Base-by-base conservation (phyloP, 2,797 vertebrate species). In the Phalanger gymnotis region DNA sequence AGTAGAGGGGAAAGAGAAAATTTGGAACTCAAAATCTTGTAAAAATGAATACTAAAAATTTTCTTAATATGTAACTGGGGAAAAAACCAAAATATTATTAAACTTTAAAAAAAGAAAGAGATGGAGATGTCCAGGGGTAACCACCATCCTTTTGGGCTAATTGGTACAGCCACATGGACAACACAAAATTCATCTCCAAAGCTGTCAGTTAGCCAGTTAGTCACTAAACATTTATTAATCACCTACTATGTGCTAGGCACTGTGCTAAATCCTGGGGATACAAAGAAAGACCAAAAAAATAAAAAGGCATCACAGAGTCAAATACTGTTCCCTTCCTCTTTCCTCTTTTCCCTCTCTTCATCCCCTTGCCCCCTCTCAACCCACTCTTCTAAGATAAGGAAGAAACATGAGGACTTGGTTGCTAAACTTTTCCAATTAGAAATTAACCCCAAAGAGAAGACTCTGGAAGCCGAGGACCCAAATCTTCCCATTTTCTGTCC, bases 351-450 rank as follows among this genome's bases (percentile, higher is more conserved):
- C 66, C 16, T 73, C 16, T 40, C n/a, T 73, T 73, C 14, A 66
- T 66, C 16, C n/a, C 58, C n/a, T 73, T 73, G 5, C 5, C 10
- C 40, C 66, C 40, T 73, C 12, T 19, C 25, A 61, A 61, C 47
- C 27, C 34, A 16, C 30, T 61, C 91, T 81, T 34, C 13, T 13
- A 66, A 66, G 58, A 66, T 34, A 66, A 5, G 31, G 31, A 66
- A 66, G 12, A 66, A 34, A n/a, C 31, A 73, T 94, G 16, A 56
- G 47, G 92, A 47, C 47, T 93, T 90, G 91, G 92, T 31, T 54
- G 66, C 5, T 92, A 73, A 54, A 47, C 89, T 53, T 58, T 94
- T 90, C 54, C 58, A 94, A 22, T 28, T 52, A 89, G 93, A 92
- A 91, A 87, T 54, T 87, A 87, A 87, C 25, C 53, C 25, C 81